These are phyloP conservation scores for Leuctra nigra DNA, from an alignment of 2,888 invertebrate species.

Conservation along the genomic window DNA sequence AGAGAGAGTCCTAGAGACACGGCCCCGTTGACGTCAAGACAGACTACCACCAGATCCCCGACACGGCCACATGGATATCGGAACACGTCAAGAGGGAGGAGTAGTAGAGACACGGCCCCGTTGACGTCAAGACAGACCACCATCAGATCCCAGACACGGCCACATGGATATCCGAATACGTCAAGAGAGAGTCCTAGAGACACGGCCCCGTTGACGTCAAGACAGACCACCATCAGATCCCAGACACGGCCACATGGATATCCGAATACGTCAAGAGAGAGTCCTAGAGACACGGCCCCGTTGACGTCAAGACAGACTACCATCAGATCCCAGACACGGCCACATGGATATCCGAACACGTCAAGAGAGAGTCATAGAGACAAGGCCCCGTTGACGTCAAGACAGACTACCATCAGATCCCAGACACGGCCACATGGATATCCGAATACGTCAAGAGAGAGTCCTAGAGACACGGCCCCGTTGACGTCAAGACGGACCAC, in stretches of 20 bases:
- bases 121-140: too few species aligned
- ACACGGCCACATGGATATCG: slow-evolving; percentile 62
- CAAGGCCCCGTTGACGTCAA: too few species aligned
- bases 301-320: too few species aligned
- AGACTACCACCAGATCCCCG: slow-evolving; percentile 74
- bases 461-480: too few species aligned
- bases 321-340: slow-evolving; percentile 68
- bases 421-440: slow-evolving; percentile 65
- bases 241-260: slow-evolving; percentile 65
- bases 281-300: too few species aligned
- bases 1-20: slow-evolving; percentile 44
- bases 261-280: slow-evolving; percentile 22
- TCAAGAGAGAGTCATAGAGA: slow-evolving; percentile 12
- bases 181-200: slow-evolving; percentile 12
- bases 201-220: too few species aligned
- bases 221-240: slow-evolving; percentile 76
- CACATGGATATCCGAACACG: slow-evolving; percentile 51
- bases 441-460: slow-evolving; percentile 22
- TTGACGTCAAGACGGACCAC: too few species aligned
- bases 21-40: too few species aligned
- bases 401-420: slow-evolving; percentile 79
- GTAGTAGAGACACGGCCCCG: too few species aligned
- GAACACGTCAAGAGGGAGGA: slow-evolving; percentile 21
- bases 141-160: slow-evolving; percentile 68
- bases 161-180: slow-evolving; percentile 51